Conservation (phyloP, 2,797 vertebrate species). For the Acanthopagrus latus region DNA sequence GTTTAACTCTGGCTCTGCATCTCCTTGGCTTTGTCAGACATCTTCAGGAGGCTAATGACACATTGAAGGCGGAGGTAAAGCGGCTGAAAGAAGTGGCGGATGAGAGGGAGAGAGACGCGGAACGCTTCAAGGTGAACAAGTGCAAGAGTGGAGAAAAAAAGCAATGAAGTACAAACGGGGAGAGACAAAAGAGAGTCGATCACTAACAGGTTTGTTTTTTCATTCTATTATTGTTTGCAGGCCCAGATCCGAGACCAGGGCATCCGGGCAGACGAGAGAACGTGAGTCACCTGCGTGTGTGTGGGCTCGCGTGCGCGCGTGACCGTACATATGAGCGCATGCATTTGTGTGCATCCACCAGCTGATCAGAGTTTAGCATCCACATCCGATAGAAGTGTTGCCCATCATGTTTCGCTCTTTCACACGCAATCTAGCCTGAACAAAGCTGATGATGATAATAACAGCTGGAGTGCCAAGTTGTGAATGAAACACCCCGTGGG, state of each 20-base stretch:
- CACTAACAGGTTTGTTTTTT: slow-evolving; percentile 61
- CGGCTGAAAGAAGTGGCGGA: slow-evolving; percentile 71
- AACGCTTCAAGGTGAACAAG: slow-evolving; percentile 76
- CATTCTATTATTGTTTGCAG: slow-evolving; percentile 70
- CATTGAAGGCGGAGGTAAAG: slow-evolving; percentile 77
- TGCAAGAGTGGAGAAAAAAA: slow-evolving; percentile 51
- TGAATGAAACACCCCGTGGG: slow-evolving; percentile 81
- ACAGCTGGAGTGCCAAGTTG: slow-evolving; percentile 78
- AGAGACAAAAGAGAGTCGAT: slow-evolving; percentile 44
- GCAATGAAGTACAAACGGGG: slow-evolving; percentile 38
- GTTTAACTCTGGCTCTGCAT: slow-evolving; percentile 52
- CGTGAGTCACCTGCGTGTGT: slow-evolving; percentile 60
- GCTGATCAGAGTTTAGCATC: slow-evolving; percentile 69
- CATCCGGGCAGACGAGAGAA: slow-evolving; percentile 46
- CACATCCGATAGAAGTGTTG: slow-evolving; percentile 53
- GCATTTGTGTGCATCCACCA: slow-evolving; percentile 57
- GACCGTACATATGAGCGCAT: slow-evolving; percentile 27
- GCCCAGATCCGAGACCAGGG: slow-evolving; percentile 46
- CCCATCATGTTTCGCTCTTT: slow-evolving; percentile 62
- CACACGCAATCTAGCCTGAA: slow-evolving; percentile 68
- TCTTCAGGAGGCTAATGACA: slow-evolving; percentile 78
- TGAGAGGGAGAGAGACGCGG: slow-evolving; percentile 68
- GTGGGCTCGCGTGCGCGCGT: slow-evolving; percentile 26
- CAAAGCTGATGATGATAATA: slow-evolving; percentile 79
- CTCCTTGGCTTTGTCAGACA: slow-evolving; percentile 68